Conservation (phyloP, 2,797 vertebrate genomes). For the Pangasius djambal region DNA sequence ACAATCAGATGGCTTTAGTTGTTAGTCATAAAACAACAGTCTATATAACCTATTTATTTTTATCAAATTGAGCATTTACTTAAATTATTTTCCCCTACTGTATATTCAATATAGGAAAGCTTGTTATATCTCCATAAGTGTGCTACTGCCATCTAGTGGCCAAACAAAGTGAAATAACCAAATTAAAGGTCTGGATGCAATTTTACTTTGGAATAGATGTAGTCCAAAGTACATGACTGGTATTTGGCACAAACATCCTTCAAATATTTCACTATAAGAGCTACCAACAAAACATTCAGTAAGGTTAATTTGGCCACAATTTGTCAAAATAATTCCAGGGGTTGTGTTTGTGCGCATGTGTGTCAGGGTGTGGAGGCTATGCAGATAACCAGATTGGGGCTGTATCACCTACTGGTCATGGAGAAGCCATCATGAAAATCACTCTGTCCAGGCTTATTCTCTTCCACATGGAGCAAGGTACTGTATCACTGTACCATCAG, state of each 20-base stretch:
- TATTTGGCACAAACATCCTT: neutral
- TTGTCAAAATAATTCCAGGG: neutral
- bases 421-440: conserved; percentile 96
- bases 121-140: neutral
- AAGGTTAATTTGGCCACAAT: neutral
- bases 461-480: conserved; percentile 93
- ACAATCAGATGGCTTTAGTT: neutral
- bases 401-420: conserved; percentile 88
- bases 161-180: neutral
- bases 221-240: neutral
- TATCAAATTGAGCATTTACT: neutral
- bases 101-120: neutral
- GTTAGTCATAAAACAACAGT: neutral
- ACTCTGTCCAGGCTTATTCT: conserved; percentile 86
- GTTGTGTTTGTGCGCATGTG: neutral
- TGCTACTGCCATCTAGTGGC: conserved; percentile 52
- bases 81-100: neutral
- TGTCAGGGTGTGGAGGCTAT: conserved; percentile 88
- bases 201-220: neutral
- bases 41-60: neutral
- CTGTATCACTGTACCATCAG: neutral
- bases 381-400: conserved; percentile 89
- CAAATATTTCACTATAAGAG: neutral
- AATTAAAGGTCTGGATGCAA: neutral
- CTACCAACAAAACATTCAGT: neutral